Percentiles rank a stretch among this genome's conserved stretches.
phyloP scores from a whole-genome alignment of 2,113 vertebrate species.

The Urocitellus parryii region DNA sequence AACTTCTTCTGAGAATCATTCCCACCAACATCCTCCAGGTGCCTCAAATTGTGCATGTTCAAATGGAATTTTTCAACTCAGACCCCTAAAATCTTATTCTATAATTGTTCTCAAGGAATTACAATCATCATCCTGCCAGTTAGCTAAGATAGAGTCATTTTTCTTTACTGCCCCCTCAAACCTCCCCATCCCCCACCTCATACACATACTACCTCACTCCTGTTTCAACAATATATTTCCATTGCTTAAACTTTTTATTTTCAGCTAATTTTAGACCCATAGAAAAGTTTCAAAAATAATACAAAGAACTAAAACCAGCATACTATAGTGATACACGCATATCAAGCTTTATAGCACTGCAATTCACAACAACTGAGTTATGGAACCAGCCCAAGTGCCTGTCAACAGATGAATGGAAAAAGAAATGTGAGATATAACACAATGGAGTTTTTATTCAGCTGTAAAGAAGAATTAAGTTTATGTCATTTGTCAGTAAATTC shows the following conservation, averaged over 20 bases:
- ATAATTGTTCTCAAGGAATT: background rate
- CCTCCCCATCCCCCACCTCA: too few species aligned
- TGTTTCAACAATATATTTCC: background rate
- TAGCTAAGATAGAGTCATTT: background rate
- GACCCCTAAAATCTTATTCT: background rate
- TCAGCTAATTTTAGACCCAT: background rate
- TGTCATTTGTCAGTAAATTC: too few species aligned
- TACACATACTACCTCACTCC: background rate
- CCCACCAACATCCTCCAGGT: background rate
- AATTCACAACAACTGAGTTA: too few species aligned
- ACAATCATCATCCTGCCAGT: background rate
- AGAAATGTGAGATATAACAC: too few species aligned
- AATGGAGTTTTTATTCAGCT: too few species aligned
- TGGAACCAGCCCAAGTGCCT: too few species aligned
- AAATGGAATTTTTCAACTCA: background rate
- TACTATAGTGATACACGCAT: too few species aligned
- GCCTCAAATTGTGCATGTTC: background rate
- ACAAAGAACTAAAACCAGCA: background rate
- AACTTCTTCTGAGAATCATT: background rate
- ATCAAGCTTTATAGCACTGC: too few species aligned
- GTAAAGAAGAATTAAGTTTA: too few species aligned
- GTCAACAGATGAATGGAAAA: too few species aligned
- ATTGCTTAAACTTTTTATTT: slow-evolving; percentile 11
- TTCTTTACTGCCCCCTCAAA: too few species aligned
- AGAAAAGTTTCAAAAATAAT: background rate